Evolutionary conservation across 2,888 invertebrate species (phyloP).

Genomic region (Steinernema scapterisci): DNA sequence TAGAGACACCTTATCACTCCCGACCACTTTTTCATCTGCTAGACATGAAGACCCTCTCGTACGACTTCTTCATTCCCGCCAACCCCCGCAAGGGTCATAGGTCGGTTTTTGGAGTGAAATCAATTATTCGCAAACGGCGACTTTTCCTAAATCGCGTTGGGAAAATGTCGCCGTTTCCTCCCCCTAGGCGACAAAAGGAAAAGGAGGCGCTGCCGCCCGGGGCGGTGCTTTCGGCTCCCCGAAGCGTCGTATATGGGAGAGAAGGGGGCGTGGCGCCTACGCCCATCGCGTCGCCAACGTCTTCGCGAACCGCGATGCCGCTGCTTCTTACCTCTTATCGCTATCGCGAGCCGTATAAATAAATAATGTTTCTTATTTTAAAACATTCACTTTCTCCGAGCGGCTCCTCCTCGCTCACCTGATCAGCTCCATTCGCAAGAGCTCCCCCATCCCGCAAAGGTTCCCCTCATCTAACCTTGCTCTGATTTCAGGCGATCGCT

Average conservation of each 20-base stretch:
- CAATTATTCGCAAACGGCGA: no score
- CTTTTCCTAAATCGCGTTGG: background rate
- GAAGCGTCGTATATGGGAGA: background rate
- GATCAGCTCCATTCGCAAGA: no score
- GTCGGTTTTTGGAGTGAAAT: no score
- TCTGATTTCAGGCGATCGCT: background rate
- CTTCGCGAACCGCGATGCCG: background rate
- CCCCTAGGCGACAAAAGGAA: background rate
- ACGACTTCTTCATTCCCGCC: no score
- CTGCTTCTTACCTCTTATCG: slow-evolving; percentile 15
- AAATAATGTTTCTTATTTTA: slow-evolving; percentile 21
- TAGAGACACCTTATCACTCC: no score
- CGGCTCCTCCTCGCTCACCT: background rate
- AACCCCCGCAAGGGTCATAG: no score
- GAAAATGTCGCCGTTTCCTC: slow-evolving; percentile 5
- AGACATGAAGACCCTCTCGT: no score
- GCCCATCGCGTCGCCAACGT: slow-evolving; percentile 17
- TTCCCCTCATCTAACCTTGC: background rate
- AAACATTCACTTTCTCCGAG: background rate
- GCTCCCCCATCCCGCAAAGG: no score
- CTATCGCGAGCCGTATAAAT: slow-evolving; percentile 25
- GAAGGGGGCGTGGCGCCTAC: slow-evolving; percentile 28
- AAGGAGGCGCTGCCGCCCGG: slow-evolving; percentile 14
- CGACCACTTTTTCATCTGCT: no score
- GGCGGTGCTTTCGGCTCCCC: slow-evolving; percentile 17